A percentile compares a stretch with the other conserved stretches of the same genome.
Evolutionary conservation across 2,797 vertebrate genomes (phyloP).

Genomic region (Amblyraja radiata): DNA sequence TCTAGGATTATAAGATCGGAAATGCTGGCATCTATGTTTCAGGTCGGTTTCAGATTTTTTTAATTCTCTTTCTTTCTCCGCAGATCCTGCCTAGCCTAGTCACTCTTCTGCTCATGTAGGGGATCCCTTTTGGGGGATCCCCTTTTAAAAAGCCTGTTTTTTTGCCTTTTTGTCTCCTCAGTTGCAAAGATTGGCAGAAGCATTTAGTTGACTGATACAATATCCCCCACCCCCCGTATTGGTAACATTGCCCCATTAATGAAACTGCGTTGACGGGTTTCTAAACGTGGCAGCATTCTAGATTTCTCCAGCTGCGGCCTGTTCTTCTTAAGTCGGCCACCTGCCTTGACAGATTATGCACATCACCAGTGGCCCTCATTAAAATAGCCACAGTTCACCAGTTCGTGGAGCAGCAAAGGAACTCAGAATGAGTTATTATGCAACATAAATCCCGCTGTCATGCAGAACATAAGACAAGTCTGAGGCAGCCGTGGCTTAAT

Average conservation of each 20-base stretch:
- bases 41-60: too few species aligned
- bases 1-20: too few species aligned
- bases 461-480: constrained; percentile 77
- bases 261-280: constrained; percentile 68
- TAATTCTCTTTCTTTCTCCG: too few species aligned
- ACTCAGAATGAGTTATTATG: constrained; percentile 81
- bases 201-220: constrained; percentile 67
- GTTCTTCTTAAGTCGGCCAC: constrained; percentile 76
- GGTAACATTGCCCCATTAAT: constrained; percentile 68
- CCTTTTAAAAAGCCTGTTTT: constrained; percentile 39
- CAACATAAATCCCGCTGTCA: constrained; percentile 85
- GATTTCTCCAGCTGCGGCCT: constrained; percentile 75
- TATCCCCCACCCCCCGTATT: constrained; percentile 50
- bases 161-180: constrained; percentile 54
- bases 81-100: too few species aligned
- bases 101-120: neutral
- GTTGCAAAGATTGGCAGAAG: constrained; percentile 62
- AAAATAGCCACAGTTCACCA: constrained; percentile 82
- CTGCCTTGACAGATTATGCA: constrained; percentile 70
- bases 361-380: constrained; percentile 81
- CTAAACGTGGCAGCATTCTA: constrained; percentile 71
- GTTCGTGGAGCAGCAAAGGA: constrained; percentile 73
- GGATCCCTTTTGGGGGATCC: neutral
- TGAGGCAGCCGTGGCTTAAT: constrained; percentile 81
- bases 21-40: too few species aligned